Percentiles rank a stretch among this genome's conserved stretches.
These are phyloP conservation scores for Resseliella maxima DNA, from an alignment of 2,888 invertebrate species.

Conservation along the genomic window DNA sequence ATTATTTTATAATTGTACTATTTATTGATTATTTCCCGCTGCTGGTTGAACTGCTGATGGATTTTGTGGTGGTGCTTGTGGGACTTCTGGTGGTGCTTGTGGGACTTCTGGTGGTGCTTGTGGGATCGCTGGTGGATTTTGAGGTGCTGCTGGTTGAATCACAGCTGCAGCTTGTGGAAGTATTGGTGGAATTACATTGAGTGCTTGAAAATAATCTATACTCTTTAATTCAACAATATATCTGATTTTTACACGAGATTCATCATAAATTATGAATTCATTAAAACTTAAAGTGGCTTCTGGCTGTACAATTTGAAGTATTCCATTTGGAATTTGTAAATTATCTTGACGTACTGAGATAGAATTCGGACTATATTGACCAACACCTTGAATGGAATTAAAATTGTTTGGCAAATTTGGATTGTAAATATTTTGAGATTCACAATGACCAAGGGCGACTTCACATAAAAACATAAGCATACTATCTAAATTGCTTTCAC, in stretches of 20 bases:
- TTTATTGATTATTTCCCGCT: no score
- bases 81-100: no score
- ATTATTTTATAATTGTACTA: no score
- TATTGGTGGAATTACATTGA: no score
- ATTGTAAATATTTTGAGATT: slow-evolving; percentile 72
- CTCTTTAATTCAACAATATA: slow-evolving; percentile 76
- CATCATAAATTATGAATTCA: slow-evolving; percentile 97
- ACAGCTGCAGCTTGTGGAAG: no score
- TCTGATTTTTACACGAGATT: slow-evolving; percentile 90
- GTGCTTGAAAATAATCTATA: no score
- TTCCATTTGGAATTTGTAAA: background rate
- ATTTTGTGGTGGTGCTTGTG: no score
- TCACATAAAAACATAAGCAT: slow-evolving; percentile 93
- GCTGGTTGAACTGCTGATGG: no score
- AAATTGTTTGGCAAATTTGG: slow-evolving; percentile 80
- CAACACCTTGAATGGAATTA: slow-evolving; percentile 86
- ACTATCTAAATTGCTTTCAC: slow-evolving; percentile 66
- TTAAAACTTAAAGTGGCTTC: slow-evolving; percentile 68
- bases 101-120: no score
- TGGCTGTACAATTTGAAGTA: background rate
- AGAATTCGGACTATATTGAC: slow-evolving; percentile 72
- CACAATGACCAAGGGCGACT: slow-evolving; percentile 76
- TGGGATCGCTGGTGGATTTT: no score
- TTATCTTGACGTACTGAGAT: background rate
- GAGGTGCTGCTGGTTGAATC: no score